Evolutionary conservation across 1,140 invertebrate species (phyloP).

Genomic region (Drosophila virilis): DNA sequence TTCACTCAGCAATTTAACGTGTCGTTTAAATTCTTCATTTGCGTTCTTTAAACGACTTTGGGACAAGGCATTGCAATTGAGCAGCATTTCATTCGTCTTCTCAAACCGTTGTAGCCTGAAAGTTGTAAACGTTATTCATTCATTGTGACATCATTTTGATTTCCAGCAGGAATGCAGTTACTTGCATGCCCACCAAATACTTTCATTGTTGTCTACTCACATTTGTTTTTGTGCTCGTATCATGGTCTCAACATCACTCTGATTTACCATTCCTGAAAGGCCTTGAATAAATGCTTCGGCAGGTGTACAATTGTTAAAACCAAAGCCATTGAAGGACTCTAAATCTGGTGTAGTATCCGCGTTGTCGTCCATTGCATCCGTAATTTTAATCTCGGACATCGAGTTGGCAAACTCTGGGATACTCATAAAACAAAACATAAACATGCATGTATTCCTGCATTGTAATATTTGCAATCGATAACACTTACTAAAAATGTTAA

Average conservation of each 20-base stretch:
- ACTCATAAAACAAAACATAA: slow-evolving; percentile 5
- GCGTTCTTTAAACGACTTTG: slow-evolving; percentile 92
- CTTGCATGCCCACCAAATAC: too few species aligned
- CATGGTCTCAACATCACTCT: slow-evolving; percentile 95
- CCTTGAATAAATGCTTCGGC: slow-evolving; percentile 96
- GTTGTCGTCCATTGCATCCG: slow-evolving; percentile 37
- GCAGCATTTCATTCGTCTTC: slow-evolving; percentile 98
- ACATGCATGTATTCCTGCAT: background rate
- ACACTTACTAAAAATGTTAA: background rate
- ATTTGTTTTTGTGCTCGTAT: slow-evolving; percentile 96
- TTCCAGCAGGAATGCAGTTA: too few species aligned
- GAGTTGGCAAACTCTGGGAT: background rate
- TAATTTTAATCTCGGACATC: slow-evolving; percentile 1
- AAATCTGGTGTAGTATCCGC: slow-evolving; percentile 63
- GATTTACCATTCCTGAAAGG: slow-evolving; percentile 94
- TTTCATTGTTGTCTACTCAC: slow-evolving; percentile 85
- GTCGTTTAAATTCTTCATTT: slow-evolving; percentile 94
- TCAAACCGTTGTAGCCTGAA: slow-evolving; percentile 96
- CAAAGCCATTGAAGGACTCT: slow-evolving; percentile 66
- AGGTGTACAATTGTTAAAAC: slow-evolving; percentile 88
- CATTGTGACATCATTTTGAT: background rate
- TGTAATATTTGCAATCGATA: background rate
- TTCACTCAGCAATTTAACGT: slow-evolving; percentile 91
- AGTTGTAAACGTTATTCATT: background rate
- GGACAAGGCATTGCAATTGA: slow-evolving; percentile 96